Evolutionary conservation across 1,140 invertebrate species (phyloP).

Genomic region (Drosophila malerkotliana): DNA sequence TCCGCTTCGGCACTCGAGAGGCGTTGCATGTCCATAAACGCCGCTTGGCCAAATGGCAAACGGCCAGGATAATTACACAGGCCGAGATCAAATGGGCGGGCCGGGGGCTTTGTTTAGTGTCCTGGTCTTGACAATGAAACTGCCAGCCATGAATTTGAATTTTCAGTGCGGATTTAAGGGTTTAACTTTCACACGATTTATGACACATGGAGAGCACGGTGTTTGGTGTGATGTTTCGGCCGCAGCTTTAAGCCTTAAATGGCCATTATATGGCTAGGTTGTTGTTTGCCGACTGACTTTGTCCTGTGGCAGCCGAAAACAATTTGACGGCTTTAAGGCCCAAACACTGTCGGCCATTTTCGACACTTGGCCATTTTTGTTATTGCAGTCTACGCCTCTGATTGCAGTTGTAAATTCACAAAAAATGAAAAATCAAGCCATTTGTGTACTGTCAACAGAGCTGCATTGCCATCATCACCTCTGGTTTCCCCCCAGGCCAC

Average conservation of each 20-base stretch:
- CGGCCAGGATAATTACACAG: constrained; percentile 63
- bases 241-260: constrained; percentile 24
- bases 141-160: constrained; percentile 4
- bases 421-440: constrained; percentile 40
- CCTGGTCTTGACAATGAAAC: constrained; percentile 38
- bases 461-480: constrained; percentile 38
- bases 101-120: neutral
- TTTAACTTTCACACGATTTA: constrained; percentile 20
- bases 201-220: neutral
- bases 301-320: constrained; percentile 25
- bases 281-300: constrained; percentile 12
- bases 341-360: constrained; percentile 48
- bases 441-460: constrained; percentile 60
- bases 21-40: constrained; percentile 41
- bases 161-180: constrained; percentile 9
- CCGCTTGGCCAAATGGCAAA: constrained; percentile 35
- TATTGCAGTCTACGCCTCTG: constrained; percentile 25
- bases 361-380: constrained; percentile 24
- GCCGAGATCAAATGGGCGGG: constrained; percentile 22
- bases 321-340: constrained; percentile 71
- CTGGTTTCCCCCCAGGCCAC: constrained; percentile 2
- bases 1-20: neutral
- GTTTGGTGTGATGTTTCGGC: constrained; percentile 15
- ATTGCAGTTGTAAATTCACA: constrained; percentile 60
- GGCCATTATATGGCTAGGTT: constrained; percentile 27